Evolutionary conservation across 2,888 invertebrate genomes (phyloP).

Genomic region (Ophraella communa): DNA sequence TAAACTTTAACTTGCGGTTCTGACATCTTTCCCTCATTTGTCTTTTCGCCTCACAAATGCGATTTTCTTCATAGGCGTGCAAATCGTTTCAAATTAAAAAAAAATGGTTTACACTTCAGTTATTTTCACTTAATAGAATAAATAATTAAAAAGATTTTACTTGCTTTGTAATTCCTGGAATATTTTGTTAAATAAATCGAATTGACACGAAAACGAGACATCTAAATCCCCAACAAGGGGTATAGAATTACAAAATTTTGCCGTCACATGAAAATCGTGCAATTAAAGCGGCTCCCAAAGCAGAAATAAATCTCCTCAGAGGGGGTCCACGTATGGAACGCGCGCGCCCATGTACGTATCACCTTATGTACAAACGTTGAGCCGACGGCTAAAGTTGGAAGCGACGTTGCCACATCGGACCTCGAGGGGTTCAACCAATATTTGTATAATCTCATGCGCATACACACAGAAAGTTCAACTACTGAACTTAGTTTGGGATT

Average conservation of each 20-base stretch:
- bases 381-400: slow-evolving; percentile 5
- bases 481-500: too few relatives aligned
- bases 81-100: background rate
- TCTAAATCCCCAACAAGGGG: slow-evolving; percentile 14
- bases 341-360: slow-evolving; percentile 19
- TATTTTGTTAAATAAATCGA: too few relatives aligned
- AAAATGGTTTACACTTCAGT: too few relatives aligned
- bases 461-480: too few relatives aligned
- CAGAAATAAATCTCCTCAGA: slow-evolving; percentile 26
- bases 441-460: background rate
- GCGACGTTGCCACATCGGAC: slow-evolving; percentile 3
- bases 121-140: too few relatives aligned
- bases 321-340: slow-evolving; percentile 15
- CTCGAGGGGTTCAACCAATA: background rate
- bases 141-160: too few relatives aligned
- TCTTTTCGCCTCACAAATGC: slow-evolving; percentile 4
- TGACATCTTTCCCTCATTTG: slow-evolving; percentile 12
- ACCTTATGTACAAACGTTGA: slow-evolving; percentile 10
- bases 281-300: slow-evolving; percentile 21
- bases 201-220: background rate
- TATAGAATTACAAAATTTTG: slow-evolving; percentile 21
- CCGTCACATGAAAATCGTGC: slow-evolving; percentile 19
- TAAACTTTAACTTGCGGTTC: slow-evolving; percentile 17
- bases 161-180: too few relatives aligned
- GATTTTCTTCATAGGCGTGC: background rate